phyloP scores from a whole-genome alignment of 1,140 invertebrate genomes.

The Trichonephila clavipes region DNA sequence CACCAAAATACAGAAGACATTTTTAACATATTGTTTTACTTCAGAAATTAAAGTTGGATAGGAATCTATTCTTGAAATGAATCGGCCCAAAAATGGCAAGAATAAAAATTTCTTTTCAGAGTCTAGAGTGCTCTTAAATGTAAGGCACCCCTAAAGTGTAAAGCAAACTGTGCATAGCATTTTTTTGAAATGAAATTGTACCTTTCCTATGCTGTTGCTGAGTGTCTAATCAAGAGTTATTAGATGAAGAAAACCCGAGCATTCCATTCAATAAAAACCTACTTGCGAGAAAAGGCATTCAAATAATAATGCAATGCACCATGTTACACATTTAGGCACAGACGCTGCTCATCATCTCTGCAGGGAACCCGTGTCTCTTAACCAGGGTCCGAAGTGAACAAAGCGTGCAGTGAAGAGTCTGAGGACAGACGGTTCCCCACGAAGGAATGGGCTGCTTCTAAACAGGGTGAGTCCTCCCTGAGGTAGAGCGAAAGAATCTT shows the following conservation, averaged over 20 bases:
- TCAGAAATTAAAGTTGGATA: neutral
- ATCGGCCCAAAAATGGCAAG: neutral
- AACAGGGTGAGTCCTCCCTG: conserved; percentile 58
- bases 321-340: conserved; percentile 70
- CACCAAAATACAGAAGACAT: neutral
- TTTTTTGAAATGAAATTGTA: conserved; percentile 39
- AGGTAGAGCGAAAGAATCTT: conserved; percentile 64
- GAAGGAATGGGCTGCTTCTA: conserved; percentile 29
- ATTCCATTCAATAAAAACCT: conserved; percentile 1
- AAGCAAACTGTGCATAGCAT: conserved; percentile 49
- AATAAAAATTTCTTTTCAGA: conserved; percentile 21
- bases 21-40: neutral
- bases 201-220: neutral
- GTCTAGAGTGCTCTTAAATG: conserved; percentile 52
- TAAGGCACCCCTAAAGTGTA: conserved; percentile 73
- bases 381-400: neutral
- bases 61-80: conserved; percentile 23
- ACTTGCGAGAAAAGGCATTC: conserved; percentile 42
- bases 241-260: neutral
- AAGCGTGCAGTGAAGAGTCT: too few relatives aligned
- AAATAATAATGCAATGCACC: conserved; percentile 70
- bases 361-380: neutral
- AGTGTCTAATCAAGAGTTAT: neutral
- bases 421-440: neutral
- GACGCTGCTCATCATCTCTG: conserved; percentile 28